Conservation (phyloP, 2,888 invertebrate genomes). For the Trilocha varians region DNA sequence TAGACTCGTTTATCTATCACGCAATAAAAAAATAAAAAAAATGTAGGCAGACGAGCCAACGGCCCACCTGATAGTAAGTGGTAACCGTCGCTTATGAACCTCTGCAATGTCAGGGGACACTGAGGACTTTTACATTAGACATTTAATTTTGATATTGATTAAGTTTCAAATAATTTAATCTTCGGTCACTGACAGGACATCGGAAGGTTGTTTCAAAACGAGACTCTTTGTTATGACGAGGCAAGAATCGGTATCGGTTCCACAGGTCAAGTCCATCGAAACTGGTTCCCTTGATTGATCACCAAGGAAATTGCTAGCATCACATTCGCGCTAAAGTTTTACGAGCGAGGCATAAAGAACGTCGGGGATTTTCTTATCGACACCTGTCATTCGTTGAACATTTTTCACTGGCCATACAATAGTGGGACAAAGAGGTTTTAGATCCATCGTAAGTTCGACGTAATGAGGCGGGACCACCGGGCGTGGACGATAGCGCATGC, state of each 20-base stretch:
- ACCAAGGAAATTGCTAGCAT: conserved; percentile 40
- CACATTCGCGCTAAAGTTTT: conserved; percentile 33
- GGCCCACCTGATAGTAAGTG: too few species aligned
- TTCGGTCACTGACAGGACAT: conserved; percentile 19
- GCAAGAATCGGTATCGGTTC: conserved; percentile 28
- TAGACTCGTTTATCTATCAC: too few species aligned
- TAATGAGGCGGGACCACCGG: conserved; percentile 69
- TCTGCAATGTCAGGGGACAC: too few species aligned
- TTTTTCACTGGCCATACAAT: conserved; percentile 65
- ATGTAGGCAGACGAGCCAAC: too few species aligned
- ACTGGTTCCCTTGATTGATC: conserved; percentile 50
- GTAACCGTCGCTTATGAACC: too few species aligned
- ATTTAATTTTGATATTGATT: too few species aligned
- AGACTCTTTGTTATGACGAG: conserved; percentile 34
- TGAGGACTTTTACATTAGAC: too few species aligned
- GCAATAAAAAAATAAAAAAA: too few species aligned
- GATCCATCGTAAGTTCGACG: conserved; percentile 44
- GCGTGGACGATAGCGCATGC: conserved; percentile 55
- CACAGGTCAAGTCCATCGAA: conserved; percentile 33
- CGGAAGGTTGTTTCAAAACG: conserved; percentile 17
- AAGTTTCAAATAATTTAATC: conserved; percentile 3
- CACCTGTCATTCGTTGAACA: conserved; percentile 60
- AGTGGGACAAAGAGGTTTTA: conserved; percentile 44
- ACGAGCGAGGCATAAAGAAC: conserved; percentile 20
- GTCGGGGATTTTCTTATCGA: conserved; percentile 47